Percentiles rank a stretch among this genome's conserved stretches.
Evolutionary conservation across 2,113 vertebrate species (phyloP).

Genomic region (Ifrita kowaldi): DNA sequence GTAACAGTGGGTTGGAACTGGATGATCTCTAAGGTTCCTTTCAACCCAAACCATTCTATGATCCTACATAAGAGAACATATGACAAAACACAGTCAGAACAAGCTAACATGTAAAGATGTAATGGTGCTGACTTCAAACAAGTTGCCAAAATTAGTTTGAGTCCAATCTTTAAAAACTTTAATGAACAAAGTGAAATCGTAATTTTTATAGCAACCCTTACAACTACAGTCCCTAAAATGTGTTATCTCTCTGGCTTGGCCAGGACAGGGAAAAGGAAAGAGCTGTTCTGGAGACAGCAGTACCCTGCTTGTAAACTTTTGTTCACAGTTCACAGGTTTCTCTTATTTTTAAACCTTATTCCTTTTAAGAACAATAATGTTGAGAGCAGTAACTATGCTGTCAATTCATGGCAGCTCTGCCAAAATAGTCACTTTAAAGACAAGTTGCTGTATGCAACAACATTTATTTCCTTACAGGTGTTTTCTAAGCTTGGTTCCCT

Average conservation of each 20-base stretch:
- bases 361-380: not conserved
- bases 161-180: not conserved
- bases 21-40: not conserved
- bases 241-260: not conserved
- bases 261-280: not conserved
- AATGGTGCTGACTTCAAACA: not conserved
- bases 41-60: not conserved
- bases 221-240: not conserved
- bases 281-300: not conserved
- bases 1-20: not conserved
- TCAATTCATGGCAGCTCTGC: not conserved
- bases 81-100: not conserved
- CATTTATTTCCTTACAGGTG: not conserved
- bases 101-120: rapidly evolving
- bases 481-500: not conserved
- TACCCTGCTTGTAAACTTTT: not conserved
- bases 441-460: not conserved
- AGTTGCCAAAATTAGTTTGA: not conserved
- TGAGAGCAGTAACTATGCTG: not conserved
- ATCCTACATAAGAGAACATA: rapidly evolving
- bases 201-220: not conserved
- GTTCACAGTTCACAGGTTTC: not conserved
- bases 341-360: not conserved
- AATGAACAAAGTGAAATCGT: not conserved
- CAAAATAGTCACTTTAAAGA: not conserved